Evolutionary conservation across 2,888 invertebrate genomes (phyloP).

Genomic region (Panorpa germanica): DNA sequence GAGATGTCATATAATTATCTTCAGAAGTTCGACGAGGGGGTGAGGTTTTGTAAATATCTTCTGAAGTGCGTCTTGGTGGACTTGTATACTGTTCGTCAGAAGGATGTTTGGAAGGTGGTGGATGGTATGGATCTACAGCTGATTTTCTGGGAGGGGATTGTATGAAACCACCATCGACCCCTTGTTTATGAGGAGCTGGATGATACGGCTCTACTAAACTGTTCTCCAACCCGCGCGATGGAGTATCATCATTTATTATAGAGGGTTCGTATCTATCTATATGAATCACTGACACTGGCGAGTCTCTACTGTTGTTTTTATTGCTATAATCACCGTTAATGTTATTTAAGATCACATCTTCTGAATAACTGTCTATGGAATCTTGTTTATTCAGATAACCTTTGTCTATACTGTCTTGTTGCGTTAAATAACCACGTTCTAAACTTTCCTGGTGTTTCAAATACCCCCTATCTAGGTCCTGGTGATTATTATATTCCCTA

Average conservation of each 20-base stretch:
- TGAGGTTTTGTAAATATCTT: too few species aligned
- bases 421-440: slow-evolving; percentile 27
- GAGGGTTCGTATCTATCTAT: slow-evolving; percentile 19
- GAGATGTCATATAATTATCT: slow-evolving; percentile 1
- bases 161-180: slow-evolving; percentile 14
- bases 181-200: slow-evolving; percentile 19
- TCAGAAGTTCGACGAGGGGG: slow-evolving; percentile 8
- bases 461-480: too few species aligned
- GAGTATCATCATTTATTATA: slow-evolving; percentile 15
- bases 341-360: slow-evolving; percentile 20
- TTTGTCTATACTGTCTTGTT: slow-evolving; percentile 27
- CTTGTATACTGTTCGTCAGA: slow-evolving; percentile 5
- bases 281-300: slow-evolving; percentile 27
- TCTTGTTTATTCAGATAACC: slow-evolving; percentile 21
- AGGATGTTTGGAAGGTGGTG: slow-evolving; percentile 15
- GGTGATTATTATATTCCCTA: too few species aligned
- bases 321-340: slow-evolving; percentile 17
- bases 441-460: too few species aligned
- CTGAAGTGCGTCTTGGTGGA: too few species aligned
- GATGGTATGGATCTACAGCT: slow-evolving; percentile 27
- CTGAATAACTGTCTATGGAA: slow-evolving; percentile 27
- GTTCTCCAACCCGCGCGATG: slow-evolving; percentile 18
- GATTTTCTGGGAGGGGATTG: slow-evolving; percentile 27
- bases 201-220: slow-evolving; percentile 34
- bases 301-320: slow-evolving; percentile 23